Evolutionary conservation across 2,797 vertebrate species (phyloP), one percentile per base, ranked within the genome.

Genomic region (Diplodus sargus): DNA sequence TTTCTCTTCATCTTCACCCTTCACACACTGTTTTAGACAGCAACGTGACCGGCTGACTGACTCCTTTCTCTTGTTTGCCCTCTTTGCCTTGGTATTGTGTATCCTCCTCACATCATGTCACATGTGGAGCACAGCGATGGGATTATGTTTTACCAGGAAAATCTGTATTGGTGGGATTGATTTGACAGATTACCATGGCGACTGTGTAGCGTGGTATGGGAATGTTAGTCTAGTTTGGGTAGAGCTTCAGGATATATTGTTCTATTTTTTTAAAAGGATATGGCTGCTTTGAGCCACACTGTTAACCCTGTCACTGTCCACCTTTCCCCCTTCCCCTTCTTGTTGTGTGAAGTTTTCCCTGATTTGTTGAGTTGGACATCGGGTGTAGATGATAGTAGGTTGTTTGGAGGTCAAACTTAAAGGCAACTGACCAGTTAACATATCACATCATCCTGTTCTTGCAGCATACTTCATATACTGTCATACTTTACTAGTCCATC

Each of bases 211-310:
- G 22, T 51, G 16, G 58, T 57, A 51, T 34, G 53, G 42, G 12
- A 53, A 20, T 54, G 51, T 57, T 43, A 12, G 49, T 57, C 2
- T 56, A 17, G 45, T 57, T 47, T 67, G 25, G 49, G 17, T 20
- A 13, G 52, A 61, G 48, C 43, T 34, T 17, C 2, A 18, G 18
- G 28, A 45, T 23, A 45, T 49, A 65, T 30, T 60, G 54, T n/a
- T 80, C 2, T 74, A 4, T 75, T 80, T 63, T 65, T 70, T 59
- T 47, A 60, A 65, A 48, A 25, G 57, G 48, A 70, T 42, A 7
- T 3, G 43, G 49, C 39, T 61, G 11, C 52, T 39, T 4, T 42
- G 47, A 75, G 66, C 42, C 48, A 56, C 22, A 22, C 13, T 52
- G 2, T 58, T 17, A 56, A 48, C n/a, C 45, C 20, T 53, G 39